Evolutionary conservation across 2,113 vertebrate genomes (phyloP), one percentile per base, ranked within the genome.

Genomic region (Anhinga anhinga): DNA sequence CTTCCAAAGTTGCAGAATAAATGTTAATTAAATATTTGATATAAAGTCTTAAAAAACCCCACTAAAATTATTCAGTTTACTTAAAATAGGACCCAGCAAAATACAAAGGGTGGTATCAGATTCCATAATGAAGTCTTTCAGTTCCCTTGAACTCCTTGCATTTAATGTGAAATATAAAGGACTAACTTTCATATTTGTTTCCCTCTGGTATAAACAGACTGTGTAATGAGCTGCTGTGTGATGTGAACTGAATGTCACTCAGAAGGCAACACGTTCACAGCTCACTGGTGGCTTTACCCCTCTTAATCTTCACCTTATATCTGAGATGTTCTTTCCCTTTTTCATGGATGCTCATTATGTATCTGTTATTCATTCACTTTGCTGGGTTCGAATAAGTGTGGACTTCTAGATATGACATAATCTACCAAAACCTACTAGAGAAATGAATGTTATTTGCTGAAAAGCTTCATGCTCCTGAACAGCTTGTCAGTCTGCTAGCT

Each of bases 221-320:
- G 52, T 4, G 38, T 72, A 85, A 78, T 44, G 80, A 88, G 80
- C 84, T 76, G 58, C 87, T 53, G 71, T 82, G 44, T 90, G 66
- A 80, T 86, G 66, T 1, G n/a, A 86, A 40, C 94, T 66, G 81
- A 62, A 80, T 92, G 97, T 95, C 96, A 93, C 91, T 93, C 90
- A n/a, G 84, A 90, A 93, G 91, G 78, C 87, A 83, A 25, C 95
- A 69, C 78, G 32, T 62, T 52, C 91, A 10, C 71, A 93, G 94
- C 93, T 91, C 88, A 34, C 71, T 72, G 78, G 52, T 94, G 94
- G 69, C 88, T 97, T 84, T 95, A 62, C 67, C 90, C 69, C 85
- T 89, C 91, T 94, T 96, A 86, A 89, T 95, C 92, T 84, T 56
- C 79, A 81, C 63, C 84, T 96, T 34, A 5, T 49, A 77, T 62